Evolutionary conservation across 1,140 invertebrate species (phyloP).

Genomic region (Copidosoma floridanum): DNA sequence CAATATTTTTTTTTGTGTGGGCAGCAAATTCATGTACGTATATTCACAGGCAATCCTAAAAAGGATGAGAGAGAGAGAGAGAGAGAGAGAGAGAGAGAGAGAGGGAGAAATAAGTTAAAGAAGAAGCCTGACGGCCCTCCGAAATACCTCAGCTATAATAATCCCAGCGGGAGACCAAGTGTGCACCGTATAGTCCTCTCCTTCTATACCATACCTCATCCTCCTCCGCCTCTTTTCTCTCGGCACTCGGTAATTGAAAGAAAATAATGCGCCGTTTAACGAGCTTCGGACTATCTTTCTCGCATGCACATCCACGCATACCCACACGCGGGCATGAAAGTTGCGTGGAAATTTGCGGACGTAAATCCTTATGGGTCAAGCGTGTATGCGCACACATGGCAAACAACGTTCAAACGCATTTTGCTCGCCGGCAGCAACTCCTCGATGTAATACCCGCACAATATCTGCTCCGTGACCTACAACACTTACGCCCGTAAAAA

Average conservation of each 20-base stretch:
- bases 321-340: background rate
- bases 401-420: too few species aligned
- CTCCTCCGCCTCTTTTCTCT: background rate
- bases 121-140: background rate
- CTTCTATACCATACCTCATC: too few species aligned
- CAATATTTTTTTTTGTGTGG: too few species aligned
- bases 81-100: background rate
- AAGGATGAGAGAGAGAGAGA: background rate
- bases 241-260: constrained; percentile 20
- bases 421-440: background rate
- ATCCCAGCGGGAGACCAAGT: constrained; percentile 9
- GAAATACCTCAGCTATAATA: constrained; percentile 19
- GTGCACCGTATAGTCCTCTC: too few species aligned
- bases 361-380: constrained; percentile 14
- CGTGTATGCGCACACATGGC: background rate
- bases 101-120: background rate
- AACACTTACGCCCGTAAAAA: constrained; percentile 18
- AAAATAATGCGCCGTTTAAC: constrained; percentile 23
- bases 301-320: background rate
- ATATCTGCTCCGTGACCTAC: constrained; percentile 13
- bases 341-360: constrained; percentile 5
- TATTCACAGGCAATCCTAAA: too few species aligned
- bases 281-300: too few species aligned
- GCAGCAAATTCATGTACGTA: too few species aligned
- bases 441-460: too few species aligned